Base-by-base conservation (phyloP, 2,888 invertebrate species). In the Perizoma affinitatum region DNA sequence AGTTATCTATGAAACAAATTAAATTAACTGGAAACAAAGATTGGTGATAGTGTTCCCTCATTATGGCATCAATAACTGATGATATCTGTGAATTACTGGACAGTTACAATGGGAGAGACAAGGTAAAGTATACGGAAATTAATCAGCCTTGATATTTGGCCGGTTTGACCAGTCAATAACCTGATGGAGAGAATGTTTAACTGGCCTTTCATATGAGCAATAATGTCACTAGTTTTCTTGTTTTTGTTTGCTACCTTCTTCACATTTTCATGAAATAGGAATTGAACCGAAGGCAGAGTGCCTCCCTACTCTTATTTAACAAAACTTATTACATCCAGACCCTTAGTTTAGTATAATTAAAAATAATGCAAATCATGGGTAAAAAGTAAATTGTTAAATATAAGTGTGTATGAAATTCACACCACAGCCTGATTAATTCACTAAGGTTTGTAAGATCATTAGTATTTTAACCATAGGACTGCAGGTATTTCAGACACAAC, bases 21-120 rank as follows among this genome's bases (percentile, higher is more conserved):
- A 10, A 42, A 52, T 61, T 38, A 41, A 8, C 52, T 22, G 9
- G 50, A 50, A 62, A 56, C 41, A 61, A 61, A 61, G 45, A 58
- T 46, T 50, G 49, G 69, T 54, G 52, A 67, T 36, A 50, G 52
- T 58, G 46, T 44, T 66, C 41, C 42, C 36, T 47, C 58, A 77
- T 69, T 66, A 92, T 91, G 91, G 83, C 87, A 72, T 81, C 88
- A 33, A 55, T 87, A 61, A 70, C 84, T 54, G 92, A 92, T 78
- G 94, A 94, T 90, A 93, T 95, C 79, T 95, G 95, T 83, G 94
- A 95, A 76, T 93, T 96, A 77, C 91, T 97, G 70, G 96, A 96
- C 67, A 96, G 95, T 50, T 96, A 97, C 80, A 95, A 94, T 79
- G 97, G 97, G n/a, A 94, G 97, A 80, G 97, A 97, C 90, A 97